A percentile compares a stretch with the other conserved stretches of the same genome.
These are phyloP conservation scores for Plestiodon gilberti DNA, from an alignment of 2,113 vertebrate genomes.

Conservation along the genomic window DNA sequence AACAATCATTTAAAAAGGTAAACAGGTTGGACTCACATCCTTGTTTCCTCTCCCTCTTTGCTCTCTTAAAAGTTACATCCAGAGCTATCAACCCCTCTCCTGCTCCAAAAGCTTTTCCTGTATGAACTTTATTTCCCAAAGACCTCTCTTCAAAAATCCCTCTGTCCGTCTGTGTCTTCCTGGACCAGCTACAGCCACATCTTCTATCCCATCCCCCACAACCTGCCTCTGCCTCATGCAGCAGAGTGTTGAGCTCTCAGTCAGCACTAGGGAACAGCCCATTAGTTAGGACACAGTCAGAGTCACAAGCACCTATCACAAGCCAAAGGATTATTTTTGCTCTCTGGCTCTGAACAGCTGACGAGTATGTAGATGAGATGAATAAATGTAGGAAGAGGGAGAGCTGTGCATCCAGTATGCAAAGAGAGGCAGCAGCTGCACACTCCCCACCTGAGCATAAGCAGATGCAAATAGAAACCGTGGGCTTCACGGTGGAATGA, in stretches of 20 bases:
- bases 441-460: fast-evolving
- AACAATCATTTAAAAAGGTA: not conserved
- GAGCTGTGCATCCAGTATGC: not conserved
- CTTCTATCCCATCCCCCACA: fast-evolving
- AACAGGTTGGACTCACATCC: not conserved
- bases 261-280: slow-evolving; percentile 5
- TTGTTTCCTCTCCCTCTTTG: not conserved
- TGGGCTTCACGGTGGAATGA: not conserved
- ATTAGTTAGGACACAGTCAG: slow-evolving; percentile 1
- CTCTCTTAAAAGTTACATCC: not conserved
- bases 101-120: not conserved
- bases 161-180: fast-evolving
- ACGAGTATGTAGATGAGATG: slow-evolving; percentile 42
- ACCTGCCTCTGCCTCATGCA: not conserved
- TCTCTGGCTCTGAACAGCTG: not conserved
- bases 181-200: fast-evolving
- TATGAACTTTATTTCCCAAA: not conserved
- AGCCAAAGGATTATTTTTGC: not conserved
- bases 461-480: slow-evolving; percentile 2
- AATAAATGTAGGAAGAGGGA: slow-evolving; percentile 32
- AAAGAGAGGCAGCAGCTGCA: not conserved
- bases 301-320: slow-evolving; percentile 1
- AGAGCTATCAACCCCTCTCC: not conserved
- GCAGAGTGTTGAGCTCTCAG: not conserved
- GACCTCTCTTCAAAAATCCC: not conserved